Percentiles rank a stretch among this genome's conserved stretches.
Conservation (phyloP, 2,113 vertebrate genomes). For the Diglossa brunneiventris region DNA sequence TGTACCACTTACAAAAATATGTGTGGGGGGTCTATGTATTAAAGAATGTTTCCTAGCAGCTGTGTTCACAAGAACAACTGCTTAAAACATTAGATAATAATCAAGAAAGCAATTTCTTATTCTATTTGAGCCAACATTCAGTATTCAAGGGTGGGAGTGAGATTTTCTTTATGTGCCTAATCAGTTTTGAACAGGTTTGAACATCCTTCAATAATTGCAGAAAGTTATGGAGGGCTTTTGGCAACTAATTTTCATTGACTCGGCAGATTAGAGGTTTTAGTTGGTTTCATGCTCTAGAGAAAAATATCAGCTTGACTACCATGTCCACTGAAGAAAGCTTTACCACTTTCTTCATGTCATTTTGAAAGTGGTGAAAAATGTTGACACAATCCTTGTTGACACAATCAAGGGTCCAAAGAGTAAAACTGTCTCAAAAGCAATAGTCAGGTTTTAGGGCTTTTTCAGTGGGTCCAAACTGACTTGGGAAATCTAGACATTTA, state of each 20-base stretch:
- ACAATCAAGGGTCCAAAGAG: neutral
- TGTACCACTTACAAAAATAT: neutral
- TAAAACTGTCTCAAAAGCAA: neutral
- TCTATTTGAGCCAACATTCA: neutral
- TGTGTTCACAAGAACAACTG: neutral
- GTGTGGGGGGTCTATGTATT: neutral
- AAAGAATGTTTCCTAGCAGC: neutral
- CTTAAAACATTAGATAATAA: neutral
- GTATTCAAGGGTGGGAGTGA: neutral
- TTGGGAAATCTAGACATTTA: neutral
- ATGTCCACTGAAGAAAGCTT: neutral
- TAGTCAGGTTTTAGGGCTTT: neutral
- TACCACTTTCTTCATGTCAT: neutral
- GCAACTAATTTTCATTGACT: neutral
- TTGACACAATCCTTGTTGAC: too few species aligned
- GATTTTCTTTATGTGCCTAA: neutral
- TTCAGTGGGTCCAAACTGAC: neutral
- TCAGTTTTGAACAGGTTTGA: neutral
- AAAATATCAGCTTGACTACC: neutral
- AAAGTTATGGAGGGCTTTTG: neutral
- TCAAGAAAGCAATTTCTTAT: neutral
- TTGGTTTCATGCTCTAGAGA: neutral
- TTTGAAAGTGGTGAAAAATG: neutral
- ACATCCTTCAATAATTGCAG: neutral
- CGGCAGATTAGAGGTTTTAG: neutral